Percentiles rank a stretch among this genome's conserved stretches.
Evolutionary conservation across 2,113 vertebrate genomes (phyloP).

Genomic region (Xerus inauris): DNA sequence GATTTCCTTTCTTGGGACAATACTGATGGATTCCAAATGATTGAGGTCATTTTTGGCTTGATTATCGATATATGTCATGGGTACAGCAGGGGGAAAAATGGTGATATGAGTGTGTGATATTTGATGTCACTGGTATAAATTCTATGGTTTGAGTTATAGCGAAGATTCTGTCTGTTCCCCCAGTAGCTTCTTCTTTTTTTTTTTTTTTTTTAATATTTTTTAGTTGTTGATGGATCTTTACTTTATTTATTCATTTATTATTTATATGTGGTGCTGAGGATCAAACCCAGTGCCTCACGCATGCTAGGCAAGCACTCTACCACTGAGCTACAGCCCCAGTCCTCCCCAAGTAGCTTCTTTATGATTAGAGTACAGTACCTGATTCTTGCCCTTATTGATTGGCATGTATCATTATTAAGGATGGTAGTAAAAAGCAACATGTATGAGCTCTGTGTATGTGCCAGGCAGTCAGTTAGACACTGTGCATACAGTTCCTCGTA

Average conservation of each 20-base stretch:
- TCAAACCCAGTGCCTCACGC: too few species aligned
- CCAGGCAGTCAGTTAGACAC: neutral
- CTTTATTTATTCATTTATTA: too few species aligned
- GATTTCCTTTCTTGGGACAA: constrained; percentile 3
- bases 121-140: neutral
- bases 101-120: neutral
- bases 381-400: constrained; percentile 24
- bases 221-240: too few species aligned
- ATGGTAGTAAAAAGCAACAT: neutral
- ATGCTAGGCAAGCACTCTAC: too few species aligned
- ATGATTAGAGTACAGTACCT: neutral
- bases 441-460: neutral
- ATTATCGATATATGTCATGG: constrained; percentile 35
- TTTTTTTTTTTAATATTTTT: too few species aligned
- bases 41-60: constrained; percentile 23
- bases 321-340: too few species aligned
- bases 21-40: neutral
- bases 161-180: neutral
- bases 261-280: too few species aligned
- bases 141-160: neutral
- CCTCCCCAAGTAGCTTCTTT: neutral
- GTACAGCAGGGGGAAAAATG: neutral
- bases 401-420: neutral
- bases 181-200: constrained; percentile 11
- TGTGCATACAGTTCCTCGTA: neutral